A percentile compares a stretch with the other conserved stretches of the same genome.
Evolutionary conservation across 2,113 vertebrate genomes (phyloP).

Genomic region (Malaclemys terrapin): DNA sequence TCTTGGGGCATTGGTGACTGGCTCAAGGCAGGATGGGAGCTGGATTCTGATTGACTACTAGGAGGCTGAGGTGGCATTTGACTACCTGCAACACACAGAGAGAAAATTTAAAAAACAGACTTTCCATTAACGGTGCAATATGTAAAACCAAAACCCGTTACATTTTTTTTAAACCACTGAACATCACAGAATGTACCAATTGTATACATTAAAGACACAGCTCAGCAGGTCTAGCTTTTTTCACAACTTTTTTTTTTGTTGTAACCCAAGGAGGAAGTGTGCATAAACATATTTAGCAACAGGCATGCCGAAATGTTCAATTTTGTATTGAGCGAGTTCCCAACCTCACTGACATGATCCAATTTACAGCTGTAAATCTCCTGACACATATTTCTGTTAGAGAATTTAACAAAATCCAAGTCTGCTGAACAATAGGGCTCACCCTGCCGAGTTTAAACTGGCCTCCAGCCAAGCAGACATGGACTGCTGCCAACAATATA

Average conservation of each 20-base stretch:
- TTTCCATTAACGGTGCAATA: constrained; percentile 52
- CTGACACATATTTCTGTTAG: constrained; percentile 59
- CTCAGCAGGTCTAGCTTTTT: constrained; percentile 30
- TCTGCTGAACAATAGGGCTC: constrained; percentile 56
- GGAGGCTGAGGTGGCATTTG: constrained; percentile 90
- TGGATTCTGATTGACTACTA: constrained; percentile 91
- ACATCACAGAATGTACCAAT: constrained; percentile 2
- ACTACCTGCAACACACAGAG: constrained; percentile 84
- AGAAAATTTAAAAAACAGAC: constrained; percentile 44
- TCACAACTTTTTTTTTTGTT: neutral
- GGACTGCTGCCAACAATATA: constrained; percentile 42
- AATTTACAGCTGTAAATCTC: constrained; percentile 69
- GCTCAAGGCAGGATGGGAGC: constrained; percentile 88
- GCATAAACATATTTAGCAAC: constrained; percentile 68
- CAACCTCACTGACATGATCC: constrained; percentile 66
- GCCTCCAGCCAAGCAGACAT: constrained; percentile 51
- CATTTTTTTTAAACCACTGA: constrained; percentile 3
- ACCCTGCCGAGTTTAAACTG: constrained; percentile 56
- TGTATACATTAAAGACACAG: neutral
- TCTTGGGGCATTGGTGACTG: constrained; percentile 96
- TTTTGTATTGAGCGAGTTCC: constrained; percentile 55
- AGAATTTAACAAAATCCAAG: constrained; percentile 64
- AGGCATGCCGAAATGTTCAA: constrained; percentile 59
- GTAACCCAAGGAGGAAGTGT: constrained; percentile 42
- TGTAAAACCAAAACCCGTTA: constrained; percentile 12